Percentiles rank a stretch among this genome's conserved stretches.
phyloP scores from a whole-genome alignment of 2,888 invertebrate genomes.

The Cyrtodaria siliqua region DNA sequence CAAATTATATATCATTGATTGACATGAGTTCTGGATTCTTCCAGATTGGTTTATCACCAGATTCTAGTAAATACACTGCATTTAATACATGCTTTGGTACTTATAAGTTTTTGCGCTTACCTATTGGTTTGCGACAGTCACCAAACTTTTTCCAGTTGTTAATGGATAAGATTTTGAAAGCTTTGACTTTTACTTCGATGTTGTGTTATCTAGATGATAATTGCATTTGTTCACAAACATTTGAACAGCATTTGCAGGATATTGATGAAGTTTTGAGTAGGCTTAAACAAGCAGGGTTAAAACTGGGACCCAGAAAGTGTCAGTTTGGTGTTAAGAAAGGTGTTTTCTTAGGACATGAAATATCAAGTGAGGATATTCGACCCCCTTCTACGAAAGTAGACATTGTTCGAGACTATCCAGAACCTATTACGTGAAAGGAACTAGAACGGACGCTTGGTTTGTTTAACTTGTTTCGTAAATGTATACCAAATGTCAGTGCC shows the following conservation, averaged over 20 bases:
- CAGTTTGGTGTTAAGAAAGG: constrained; percentile 21
- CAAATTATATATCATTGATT: constrained; percentile 50
- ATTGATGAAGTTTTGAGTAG: constrained; percentile 40
- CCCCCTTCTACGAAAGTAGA: constrained; percentile 46
- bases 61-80: constrained; percentile 42
- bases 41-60: constrained; percentile 35
- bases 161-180: constrained; percentile 54
- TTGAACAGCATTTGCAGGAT: constrained; percentile 42
- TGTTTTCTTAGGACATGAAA: constrained; percentile 55
- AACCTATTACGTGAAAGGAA: constrained; percentile 45
- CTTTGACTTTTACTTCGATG: constrained; percentile 41
- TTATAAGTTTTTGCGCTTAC: constrained; percentile 51
- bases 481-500: constrained; percentile 35
- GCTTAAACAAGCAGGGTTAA: constrained; percentile 36
- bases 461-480: constrained; percentile 62
- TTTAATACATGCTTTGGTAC: constrained; percentile 59
- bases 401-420: constrained; percentile 35
- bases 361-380: constrained; percentile 36
- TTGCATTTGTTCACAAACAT: constrained; percentile 41
- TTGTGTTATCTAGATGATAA: constrained; percentile 56
- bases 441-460: constrained; percentile 51
- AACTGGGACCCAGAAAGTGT: constrained; percentile 40
- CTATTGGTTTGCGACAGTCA: constrained; percentile 50
- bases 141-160: constrained; percentile 59
- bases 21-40: constrained; percentile 61